Percentiles rank a stretch among this genome's conserved stretches.
phyloP scores from a whole-genome alignment of 2,113 vertebrate genomes.

The Ardeotis arabs region DNA sequence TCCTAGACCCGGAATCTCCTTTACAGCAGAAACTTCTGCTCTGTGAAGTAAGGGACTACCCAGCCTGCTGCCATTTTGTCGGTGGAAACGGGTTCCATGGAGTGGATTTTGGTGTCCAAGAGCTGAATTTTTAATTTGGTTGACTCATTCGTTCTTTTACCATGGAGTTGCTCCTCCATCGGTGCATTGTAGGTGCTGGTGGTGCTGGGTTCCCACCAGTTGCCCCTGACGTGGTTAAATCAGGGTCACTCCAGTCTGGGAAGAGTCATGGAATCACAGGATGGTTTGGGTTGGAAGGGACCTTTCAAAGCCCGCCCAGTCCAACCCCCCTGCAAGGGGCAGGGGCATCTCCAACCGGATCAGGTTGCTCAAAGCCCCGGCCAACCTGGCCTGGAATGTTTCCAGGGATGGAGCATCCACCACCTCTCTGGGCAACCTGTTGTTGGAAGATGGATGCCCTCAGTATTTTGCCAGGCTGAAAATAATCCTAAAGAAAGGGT shows the following conservation, averaged over 20 bases:
- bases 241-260: not conserved
- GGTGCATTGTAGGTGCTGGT: not conserved
- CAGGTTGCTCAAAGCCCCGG: no score
- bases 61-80: not conserved
- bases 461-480: not conserved
- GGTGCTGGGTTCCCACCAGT: not conserved
- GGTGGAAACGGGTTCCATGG: not conserved
- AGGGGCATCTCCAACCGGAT: no score
- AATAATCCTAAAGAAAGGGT: not conserved
- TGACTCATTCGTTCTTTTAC: not conserved
- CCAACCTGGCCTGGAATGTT: no score
- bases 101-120: not conserved
- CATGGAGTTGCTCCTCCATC: accelerated
- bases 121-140: accelerated
- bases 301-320: no score
- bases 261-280: not conserved
- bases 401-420: no score
- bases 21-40: not conserved
- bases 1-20: not conserved
- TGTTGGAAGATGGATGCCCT: no score
- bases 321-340: no score
- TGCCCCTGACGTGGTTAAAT: not conserved
- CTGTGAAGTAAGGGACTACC: not conserved
- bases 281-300: no score
- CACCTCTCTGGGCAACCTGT: no score